phyloP scores from a whole-genome alignment of 2,113 vertebrate genomes.

The Dendrocopos noguchii region DNA sequence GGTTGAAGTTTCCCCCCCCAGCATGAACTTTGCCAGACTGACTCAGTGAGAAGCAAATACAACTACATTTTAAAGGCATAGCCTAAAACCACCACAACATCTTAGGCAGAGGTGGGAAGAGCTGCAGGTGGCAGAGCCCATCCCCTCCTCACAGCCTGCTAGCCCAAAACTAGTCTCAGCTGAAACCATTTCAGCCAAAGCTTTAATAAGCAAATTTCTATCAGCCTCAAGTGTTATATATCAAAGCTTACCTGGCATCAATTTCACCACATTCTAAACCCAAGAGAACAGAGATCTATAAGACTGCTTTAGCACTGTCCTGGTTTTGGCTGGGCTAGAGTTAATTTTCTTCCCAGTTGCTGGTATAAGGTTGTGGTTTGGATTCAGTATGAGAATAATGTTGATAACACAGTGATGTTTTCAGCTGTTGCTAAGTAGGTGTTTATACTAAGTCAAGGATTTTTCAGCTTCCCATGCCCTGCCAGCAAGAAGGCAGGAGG shows the following conservation, averaged over 20 bases:
- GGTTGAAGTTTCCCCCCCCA: no score
- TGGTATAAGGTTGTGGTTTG: background rate
- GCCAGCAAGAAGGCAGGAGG: background rate
- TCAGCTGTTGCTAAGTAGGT: background rate
- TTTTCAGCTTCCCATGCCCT: background rate
- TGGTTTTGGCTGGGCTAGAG: background rate
- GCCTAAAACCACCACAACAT: no score
- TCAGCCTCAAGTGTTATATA: background rate
- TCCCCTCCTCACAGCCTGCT: background rate
- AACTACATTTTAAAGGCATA: no score
- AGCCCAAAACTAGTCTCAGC: background rate
- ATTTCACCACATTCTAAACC: slow-evolving; percentile 36
- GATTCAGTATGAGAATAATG: background rate
- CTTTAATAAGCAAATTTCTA: slow-evolving; percentile 11
- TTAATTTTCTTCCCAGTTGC: background rate
- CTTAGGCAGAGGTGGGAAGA: background rate
- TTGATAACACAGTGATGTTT: background rate
- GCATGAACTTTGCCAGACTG: no score
- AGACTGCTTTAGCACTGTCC: background rate
- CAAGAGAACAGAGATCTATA: slow-evolving; percentile 47
- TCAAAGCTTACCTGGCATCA: slow-evolving; percentile 34
- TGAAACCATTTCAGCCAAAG: background rate
- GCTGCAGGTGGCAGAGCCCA: background rate
- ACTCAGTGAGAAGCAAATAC: no score
- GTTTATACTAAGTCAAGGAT: background rate